These are phyloP conservation scores for Agelastica alni DNA, from an alignment of 2,888 invertebrate genomes.

Conservation along the genomic window DNA sequence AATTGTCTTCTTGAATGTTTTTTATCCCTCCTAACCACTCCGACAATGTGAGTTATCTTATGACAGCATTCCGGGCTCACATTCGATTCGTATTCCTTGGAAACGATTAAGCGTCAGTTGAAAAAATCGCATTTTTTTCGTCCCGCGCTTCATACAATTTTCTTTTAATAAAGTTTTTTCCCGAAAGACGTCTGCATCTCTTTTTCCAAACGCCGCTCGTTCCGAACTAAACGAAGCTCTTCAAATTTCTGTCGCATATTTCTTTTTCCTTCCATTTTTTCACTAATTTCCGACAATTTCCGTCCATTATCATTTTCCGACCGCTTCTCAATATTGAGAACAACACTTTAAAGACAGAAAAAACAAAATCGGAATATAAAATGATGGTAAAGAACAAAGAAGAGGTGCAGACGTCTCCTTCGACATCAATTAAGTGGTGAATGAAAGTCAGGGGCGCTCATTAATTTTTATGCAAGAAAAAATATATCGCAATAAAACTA, in stretches of 20 bases:
- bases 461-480: conserved; percentile 6
- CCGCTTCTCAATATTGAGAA: conserved; percentile 16
- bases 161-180: neutral
- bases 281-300: conserved; percentile 13
- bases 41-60: no score
- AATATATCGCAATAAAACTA: no score
- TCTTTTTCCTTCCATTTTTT: neutral
- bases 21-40: no score
- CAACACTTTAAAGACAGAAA: conserved; percentile 12
- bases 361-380: conserved; percentile 1
- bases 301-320: conserved; percentile 13
- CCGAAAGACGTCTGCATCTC: neutral
- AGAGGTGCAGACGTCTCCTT: conserved; percentile 1
- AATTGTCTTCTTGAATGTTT: no score
- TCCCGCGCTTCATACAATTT: no score
- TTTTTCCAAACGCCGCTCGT: neutral
- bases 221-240: neutral
- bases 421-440: conserved; percentile 9
- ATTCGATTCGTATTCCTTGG: no score
- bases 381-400: neutral
- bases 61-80: no score
- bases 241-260: conserved; percentile 1
- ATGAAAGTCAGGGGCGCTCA: neutral
- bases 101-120: no score
- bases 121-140: no score